Evolutionary conservation across 1,140 invertebrate species (phyloP), one percentile per base, ranked within the genome.

Genomic region (Polyergus mexicanus): DNA sequence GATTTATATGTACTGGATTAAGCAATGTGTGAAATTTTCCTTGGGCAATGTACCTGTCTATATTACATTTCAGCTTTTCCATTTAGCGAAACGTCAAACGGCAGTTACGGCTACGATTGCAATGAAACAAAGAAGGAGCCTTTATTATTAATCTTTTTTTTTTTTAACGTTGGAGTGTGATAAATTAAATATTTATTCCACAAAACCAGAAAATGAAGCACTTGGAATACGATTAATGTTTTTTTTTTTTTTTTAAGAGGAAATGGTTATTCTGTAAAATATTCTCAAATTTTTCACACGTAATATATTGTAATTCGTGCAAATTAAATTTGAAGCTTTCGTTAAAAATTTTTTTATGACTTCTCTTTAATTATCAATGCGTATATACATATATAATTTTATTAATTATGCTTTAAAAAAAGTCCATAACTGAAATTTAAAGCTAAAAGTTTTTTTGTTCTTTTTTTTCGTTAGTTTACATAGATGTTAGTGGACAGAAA

Each of bases 141-240:
- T 47, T 47, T 77, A 65, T 77, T 77, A 77, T 77, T 77, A 78
- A 51, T 62, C 25, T 47, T 78, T 66, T 41, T 38, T 25, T 38
- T 58, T 76, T 60, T 60, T n/a, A 76, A 62, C 10, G 22, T 60
- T 63, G 7, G 32, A 58, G 38, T 28, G n/a, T 62, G 74, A 62
- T 38, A 22, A 41, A 58, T 63, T 51, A 51, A 51, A 51, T 16
- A 51, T 51, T 41, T 62, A 63, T 76, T 11, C 58, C 41, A 38
- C 10, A 32, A 38, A 65, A 58, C 25, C 41, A 11, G n/a, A n/a
- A n/a, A n/a, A 25, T 25, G 41, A 77, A 47, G 44, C 32, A 77
- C 38, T 63, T 65, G 58, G 32, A 65, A 77, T 19, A 44, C 19
- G 41, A 77, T 65, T 77, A 77, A 38, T 38, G 25, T 65, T 74